Percentiles rank a stretch among this genome's conserved stretches.
phyloP scores from a whole-genome alignment of 2,113 vertebrate genomes.

The Anolis carolinensis region DNA sequence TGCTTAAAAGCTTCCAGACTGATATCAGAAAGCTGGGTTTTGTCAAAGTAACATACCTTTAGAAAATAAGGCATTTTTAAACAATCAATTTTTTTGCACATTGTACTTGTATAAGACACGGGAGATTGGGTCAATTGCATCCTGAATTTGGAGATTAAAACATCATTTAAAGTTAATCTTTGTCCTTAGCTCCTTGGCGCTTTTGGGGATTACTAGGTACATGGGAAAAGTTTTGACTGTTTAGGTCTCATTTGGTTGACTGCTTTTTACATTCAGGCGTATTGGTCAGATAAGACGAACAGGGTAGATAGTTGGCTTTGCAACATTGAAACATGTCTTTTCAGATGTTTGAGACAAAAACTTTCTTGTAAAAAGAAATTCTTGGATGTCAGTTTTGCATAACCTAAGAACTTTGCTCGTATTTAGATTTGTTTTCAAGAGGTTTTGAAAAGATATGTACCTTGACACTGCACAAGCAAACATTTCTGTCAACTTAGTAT shows the following conservation, averaged over 20 bases:
- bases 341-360: background rate
- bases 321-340: background rate
- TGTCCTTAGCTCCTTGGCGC: background rate
- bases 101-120: background rate
- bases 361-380: background rate
- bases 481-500: background rate
- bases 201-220: too few relatives aligned
- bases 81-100: background rate
- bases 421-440: background rate
- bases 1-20: too few relatives aligned
- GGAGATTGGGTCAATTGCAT: background rate
- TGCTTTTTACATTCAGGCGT: background rate
- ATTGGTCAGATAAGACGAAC: background rate
- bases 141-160: background rate
- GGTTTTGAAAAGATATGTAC: background rate
- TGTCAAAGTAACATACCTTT: too few relatives aligned
- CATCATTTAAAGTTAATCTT: background rate
- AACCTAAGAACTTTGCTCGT: background rate
- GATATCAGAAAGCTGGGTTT: background rate
- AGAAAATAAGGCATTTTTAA: background rate
- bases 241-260: background rate
- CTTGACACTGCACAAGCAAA: background rate
- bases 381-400: background rate
- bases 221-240: background rate
- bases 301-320: background rate